phyloP scores from a whole-genome alignment of 92 coral and sea anemone genomes.

The Blastomussa wellsi region DNA sequence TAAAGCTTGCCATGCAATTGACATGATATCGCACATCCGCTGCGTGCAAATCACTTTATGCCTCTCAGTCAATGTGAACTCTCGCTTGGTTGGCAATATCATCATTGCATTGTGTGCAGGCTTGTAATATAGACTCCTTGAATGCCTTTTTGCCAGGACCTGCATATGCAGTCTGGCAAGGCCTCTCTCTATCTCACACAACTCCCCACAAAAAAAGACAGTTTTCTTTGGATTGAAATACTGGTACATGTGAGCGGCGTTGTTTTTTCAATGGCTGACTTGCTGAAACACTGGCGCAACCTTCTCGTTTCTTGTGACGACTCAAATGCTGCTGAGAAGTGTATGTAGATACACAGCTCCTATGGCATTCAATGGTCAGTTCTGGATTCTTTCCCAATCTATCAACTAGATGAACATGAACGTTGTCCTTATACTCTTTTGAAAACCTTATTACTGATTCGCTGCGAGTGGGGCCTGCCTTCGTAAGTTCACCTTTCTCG shows the following conservation, averaged over 20 bases:
- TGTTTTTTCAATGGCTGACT: conserved; percentile 41
- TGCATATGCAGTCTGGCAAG: conserved; percentile 51
- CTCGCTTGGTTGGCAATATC: conserved; percentile 35
- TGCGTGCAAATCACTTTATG: conserved; percentile 60
- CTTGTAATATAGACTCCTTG: conserved; percentile 55
- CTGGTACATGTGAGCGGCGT: conserved; percentile 42
- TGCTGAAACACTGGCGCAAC: conserved; percentile 18
- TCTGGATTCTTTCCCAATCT: conserved; percentile 31
- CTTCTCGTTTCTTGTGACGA: conserved; percentile 52
- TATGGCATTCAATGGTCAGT: conserved; percentile 17
- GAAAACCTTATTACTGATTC: conserved; percentile 39
- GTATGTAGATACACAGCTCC: conserved; percentile 64
- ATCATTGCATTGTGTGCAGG: conserved; percentile 53
- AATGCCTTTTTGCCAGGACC: conserved; percentile 54
- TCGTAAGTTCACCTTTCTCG: conserved; percentile 26
- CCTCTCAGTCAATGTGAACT: conserved; percentile 56
- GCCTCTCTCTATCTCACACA: conserved; percentile 58
- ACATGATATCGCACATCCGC: conserved; percentile 73
- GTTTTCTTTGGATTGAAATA: conserved; percentile 55
- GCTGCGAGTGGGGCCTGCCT: conserved; percentile 43
- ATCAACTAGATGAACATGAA: conserved; percentile 47
- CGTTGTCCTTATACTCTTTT: conserved; percentile 52
- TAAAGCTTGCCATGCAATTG: conserved; percentile 58
- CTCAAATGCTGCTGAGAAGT: conserved; percentile 56
- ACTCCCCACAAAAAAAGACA: conserved; percentile 69